Evolutionary conservation across 2,888 invertebrate species (phyloP).

Genomic region (Phaonia tiefii): DNA sequence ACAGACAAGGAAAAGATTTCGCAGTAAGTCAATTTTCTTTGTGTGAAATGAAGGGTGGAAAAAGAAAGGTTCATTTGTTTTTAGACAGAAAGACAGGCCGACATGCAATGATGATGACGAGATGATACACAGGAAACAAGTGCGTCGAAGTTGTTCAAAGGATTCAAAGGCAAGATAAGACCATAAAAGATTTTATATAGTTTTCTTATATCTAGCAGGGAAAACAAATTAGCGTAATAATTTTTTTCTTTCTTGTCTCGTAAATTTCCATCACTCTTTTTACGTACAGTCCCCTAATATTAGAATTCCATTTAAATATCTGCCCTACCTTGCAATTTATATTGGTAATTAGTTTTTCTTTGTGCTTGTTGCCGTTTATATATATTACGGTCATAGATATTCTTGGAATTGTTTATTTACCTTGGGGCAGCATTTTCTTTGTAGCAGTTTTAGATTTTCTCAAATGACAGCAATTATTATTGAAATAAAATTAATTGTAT

Average conservation of each 20-base stretch:
- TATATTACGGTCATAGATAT: not conserved
- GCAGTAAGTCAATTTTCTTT: slow-evolving; percentile 8
- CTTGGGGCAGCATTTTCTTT: not conserved
- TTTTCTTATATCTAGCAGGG: no score
- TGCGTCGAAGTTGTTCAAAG: no score
- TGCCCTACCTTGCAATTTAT: not conserved
- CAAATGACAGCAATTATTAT: not conserved
- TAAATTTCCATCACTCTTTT: no score
- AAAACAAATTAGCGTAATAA: no score
- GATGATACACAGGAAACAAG: no score
- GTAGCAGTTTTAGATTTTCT: not conserved
- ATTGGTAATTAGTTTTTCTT: slow-evolving; percentile 20
- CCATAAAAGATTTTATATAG: no score
- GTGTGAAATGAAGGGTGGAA: not conserved
- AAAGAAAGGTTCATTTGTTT: not conserved
- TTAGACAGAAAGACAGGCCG: no score
- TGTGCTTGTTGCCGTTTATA: not conserved
- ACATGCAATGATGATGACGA: no score
- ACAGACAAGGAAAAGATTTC: not conserved
- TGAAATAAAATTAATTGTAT: not conserved
- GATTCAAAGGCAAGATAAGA: no score
- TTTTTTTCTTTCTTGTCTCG: no score
- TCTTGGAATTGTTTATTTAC: not conserved
- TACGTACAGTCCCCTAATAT: no score
- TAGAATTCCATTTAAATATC: no score